Evolutionary conservation across 2,888 invertebrate genomes (phyloP).

Genomic region (Drosophila ochracea): DNA sequence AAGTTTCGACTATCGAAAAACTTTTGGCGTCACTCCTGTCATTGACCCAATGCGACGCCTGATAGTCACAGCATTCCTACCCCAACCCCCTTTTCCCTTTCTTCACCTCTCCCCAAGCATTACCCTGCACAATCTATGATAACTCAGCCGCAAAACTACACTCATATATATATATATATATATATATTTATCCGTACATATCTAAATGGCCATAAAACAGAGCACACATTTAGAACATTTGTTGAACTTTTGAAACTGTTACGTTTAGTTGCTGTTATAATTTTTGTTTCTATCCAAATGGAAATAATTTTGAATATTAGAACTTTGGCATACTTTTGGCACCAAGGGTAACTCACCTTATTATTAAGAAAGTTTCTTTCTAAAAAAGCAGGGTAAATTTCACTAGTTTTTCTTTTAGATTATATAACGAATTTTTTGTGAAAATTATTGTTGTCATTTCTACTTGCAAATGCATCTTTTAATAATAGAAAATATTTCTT

Average conservation of each 20-base stretch:
- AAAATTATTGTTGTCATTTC: too few species aligned
- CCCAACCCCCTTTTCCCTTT: background rate
- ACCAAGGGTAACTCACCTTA: too few species aligned
- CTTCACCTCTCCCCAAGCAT: background rate
- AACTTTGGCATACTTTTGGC: conserved; percentile 1
- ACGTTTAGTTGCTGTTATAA: conserved; percentile 48
- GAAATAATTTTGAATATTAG: background rate
- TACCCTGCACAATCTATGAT: conserved; percentile 52
- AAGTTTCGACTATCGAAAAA: conserved; percentile 66
- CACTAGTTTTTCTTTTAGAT: too few species aligned
- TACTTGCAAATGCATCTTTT: too few species aligned
- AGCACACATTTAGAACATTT: conserved; percentile 21
- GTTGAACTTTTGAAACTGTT: conserved; percentile 54
- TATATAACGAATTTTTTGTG: too few species aligned
- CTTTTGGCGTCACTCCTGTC: conserved; percentile 62
- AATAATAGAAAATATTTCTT: too few species aligned
- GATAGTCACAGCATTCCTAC: conserved; percentile 22
- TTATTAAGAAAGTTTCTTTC: too few species aligned
- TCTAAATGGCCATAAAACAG: conserved; percentile 55
- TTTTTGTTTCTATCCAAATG: conserved; percentile 15
- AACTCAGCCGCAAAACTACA: conserved; percentile 42
- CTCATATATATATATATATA: background rate
- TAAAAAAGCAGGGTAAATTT: too few species aligned
- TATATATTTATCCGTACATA: background rate
- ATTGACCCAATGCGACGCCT: conserved; percentile 49